Conservation (phyloP, 2,797 vertebrate species). For the Pangasius sanitwongsei region DNA sequence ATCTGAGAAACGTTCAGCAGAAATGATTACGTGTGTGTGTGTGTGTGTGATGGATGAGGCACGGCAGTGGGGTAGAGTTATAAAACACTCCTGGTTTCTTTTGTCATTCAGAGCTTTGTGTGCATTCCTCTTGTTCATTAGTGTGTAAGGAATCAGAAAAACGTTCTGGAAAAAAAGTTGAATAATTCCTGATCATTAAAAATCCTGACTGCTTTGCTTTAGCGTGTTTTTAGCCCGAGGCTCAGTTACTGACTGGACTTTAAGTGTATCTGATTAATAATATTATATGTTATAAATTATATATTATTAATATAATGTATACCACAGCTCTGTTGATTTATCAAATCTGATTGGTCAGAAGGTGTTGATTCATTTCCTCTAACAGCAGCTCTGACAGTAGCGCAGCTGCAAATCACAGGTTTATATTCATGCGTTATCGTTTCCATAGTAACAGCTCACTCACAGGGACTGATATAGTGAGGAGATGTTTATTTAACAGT, state of each 20-base stretch:
- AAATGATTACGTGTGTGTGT: neutral
- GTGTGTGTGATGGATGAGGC: neutral
- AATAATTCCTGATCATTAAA: neutral
- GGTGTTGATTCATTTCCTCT: too few species aligned
- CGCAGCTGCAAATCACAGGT: too few species aligned
- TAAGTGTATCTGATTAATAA: neutral
- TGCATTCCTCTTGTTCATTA: neutral
- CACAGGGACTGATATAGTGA: too few species aligned
- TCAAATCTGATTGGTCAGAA: too few species aligned
- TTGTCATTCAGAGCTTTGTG: neutral
- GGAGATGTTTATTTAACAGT: too few species aligned
- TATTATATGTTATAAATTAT: neutral
- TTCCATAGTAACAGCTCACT: too few species aligned
- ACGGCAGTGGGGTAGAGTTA: neutral
- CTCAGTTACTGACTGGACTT: neutral
- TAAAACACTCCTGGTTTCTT: neutral
- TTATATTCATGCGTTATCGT: too few species aligned
- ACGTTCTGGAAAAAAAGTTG: neutral
- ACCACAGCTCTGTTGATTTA: neutral
- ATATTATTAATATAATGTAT: neutral
- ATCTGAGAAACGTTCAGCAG: slow-evolving; percentile 15
- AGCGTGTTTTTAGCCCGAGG: neutral
- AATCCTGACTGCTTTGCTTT: neutral
- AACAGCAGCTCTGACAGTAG: too few species aligned
- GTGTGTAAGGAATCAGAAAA: neutral